Evolutionary conservation across 2,797 vertebrate genomes (phyloP).

Genomic region (Catostomus latipinnis): DNA sequence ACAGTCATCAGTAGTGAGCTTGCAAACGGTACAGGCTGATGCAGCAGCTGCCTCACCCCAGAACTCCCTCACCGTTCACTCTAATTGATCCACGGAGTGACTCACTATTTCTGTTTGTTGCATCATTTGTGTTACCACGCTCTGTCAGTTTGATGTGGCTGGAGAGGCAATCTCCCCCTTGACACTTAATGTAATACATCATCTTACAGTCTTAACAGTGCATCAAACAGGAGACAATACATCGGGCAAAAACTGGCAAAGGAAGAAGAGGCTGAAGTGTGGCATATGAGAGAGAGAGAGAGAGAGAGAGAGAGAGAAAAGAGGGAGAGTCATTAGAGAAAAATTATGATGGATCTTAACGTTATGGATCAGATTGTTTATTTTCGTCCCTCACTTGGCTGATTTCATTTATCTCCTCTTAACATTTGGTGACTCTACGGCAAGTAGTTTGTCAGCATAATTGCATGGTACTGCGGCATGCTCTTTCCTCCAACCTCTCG

Average conservation of each 20-base stretch:
- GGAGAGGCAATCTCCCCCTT: constrained; percentile 27
- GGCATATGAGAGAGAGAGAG: not conserved
- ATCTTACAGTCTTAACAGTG: constrained; percentile 18
- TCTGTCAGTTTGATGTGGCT: constrained; percentile 52
- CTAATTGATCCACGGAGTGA: constrained; percentile 52
- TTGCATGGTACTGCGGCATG: constrained; percentile 39
- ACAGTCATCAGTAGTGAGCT: not conserved
- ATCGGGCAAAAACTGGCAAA: not conserved
- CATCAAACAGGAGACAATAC: constrained; percentile 25
- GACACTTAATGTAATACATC: constrained; percentile 38
- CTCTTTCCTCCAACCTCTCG: constrained; percentile 3
- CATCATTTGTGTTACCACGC: constrained; percentile 56
- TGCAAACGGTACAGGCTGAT: constrained; percentile 27
- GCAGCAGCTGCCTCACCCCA: constrained; percentile 10
- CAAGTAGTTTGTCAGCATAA: constrained; percentile 57
- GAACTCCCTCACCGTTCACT: constrained; percentile 28
- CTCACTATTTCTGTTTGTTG: constrained; percentile 61
- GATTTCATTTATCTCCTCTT: constrained; percentile 53
- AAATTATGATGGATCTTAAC: constrained; percentile 55
- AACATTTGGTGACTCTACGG: constrained; percentile 45
- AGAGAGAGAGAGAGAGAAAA: too few species aligned
- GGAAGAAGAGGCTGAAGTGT: constrained; percentile 13
- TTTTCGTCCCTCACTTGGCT: constrained; percentile 29
- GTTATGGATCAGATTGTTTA: constrained; percentile 51
- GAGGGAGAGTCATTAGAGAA: constrained; percentile 28